These are phyloP conservation scores for Neosalanx taihuensis DNA, from an alignment of 2,797 vertebrate genomes.

Conservation along the genomic window DNA sequence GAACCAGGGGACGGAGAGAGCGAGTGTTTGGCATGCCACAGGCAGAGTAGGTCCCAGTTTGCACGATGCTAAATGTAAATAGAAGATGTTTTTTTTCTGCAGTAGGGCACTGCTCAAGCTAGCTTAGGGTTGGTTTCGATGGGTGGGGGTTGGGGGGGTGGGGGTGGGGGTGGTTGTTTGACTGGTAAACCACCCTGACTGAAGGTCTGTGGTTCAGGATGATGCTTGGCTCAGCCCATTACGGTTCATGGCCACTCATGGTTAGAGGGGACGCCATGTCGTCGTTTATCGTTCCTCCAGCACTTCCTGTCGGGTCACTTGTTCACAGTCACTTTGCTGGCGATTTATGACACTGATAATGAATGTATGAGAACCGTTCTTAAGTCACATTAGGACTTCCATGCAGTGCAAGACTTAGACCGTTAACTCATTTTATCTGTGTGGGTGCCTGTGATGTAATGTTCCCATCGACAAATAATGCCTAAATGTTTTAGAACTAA, in stretches of 20 bases:
- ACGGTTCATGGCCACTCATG: background rate
- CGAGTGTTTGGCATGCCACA: background rate
- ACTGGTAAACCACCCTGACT: background rate
- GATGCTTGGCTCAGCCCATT: too few relatives aligned
- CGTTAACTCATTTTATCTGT: too few relatives aligned
- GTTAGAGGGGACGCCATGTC: background rate
- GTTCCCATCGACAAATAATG: too few relatives aligned
- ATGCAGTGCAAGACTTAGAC: background rate
- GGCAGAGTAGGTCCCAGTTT: background rate
- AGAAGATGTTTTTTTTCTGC: background rate
- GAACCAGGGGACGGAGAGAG: background rate
- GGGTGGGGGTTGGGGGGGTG: too few relatives aligned
- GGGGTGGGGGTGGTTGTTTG: too few relatives aligned
- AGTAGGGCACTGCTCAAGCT: background rate
- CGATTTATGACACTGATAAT: background rate
- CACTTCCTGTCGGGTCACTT: background rate
- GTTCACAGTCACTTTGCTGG: background rate
- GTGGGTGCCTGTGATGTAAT: too few relatives aligned
- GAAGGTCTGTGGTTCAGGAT: constrained; percentile 4
- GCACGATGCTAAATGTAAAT: background rate
- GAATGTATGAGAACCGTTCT: too few relatives aligned
- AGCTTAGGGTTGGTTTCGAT: too few relatives aligned
- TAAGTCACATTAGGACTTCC: background rate
- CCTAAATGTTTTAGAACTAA: too few relatives aligned
- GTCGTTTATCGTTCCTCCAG: background rate